Percentiles rank a stretch among this genome's conserved stretches.
Conservation (phyloP, 30 jellyfish, hydroid and myxozoan species). For the Hydractinia symbiolongicarpus region DNA sequence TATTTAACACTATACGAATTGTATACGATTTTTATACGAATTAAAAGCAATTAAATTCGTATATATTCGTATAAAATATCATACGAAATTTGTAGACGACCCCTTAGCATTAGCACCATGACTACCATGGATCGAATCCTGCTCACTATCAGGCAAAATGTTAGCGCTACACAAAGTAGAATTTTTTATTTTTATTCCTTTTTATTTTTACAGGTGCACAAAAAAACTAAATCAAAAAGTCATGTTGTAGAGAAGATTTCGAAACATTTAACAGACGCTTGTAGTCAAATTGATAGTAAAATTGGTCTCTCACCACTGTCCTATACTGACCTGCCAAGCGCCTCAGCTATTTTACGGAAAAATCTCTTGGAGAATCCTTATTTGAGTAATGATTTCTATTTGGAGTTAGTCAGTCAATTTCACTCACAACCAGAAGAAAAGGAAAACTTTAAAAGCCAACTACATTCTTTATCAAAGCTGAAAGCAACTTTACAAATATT, state of each 20-base stretch:
- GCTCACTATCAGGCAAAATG: neutral
- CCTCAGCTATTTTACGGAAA: constrained; percentile 26
- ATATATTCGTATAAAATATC: too few species aligned
- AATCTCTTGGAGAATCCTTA: constrained; percentile 32
- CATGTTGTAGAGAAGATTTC: constrained; percentile 19
- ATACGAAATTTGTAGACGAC: neutral
- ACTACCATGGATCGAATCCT: too few species aligned
- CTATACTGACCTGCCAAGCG: constrained; percentile 11
- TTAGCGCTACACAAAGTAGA: neutral
- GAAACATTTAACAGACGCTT: constrained; percentile 16
- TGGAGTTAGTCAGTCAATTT: constrained; percentile 34
- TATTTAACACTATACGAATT: too few species aligned
- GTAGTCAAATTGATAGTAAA: constrained; percentile 26
- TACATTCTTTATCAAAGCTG: constrained; percentile 35
- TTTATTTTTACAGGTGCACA: constrained; percentile 21
- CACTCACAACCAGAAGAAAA: neutral
- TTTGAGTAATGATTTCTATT: constrained; percentile 36
- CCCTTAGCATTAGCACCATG: neutral
- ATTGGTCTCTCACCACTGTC: constrained; percentile 28
- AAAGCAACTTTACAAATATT: constrained; percentile 36
- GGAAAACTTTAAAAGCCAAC: constrained; percentile 17
- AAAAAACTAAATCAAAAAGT: constrained; percentile 33
- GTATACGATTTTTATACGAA: too few species aligned
- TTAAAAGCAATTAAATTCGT: too few species aligned
- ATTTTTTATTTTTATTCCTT: neutral